Conservation (phyloP, 2,888 invertebrate species). For the Deilephila porcellus region DNA sequence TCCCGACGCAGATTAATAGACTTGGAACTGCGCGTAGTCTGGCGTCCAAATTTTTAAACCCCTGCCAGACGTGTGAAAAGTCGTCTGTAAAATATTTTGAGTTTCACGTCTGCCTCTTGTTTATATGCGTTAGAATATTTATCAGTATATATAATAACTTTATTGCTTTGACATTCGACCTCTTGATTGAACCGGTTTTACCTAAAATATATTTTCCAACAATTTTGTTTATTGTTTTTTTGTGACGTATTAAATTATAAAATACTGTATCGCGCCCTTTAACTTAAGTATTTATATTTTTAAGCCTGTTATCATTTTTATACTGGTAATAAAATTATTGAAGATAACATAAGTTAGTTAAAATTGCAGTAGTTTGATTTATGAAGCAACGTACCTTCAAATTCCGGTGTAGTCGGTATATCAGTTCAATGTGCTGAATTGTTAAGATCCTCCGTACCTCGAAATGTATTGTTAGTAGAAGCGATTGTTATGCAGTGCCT, state of each 20-base stretch:
- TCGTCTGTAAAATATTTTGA: neutral
- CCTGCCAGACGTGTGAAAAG: neutral
- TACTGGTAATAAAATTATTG: too few species aligned
- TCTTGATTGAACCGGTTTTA: neutral
- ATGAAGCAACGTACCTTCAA: too few species aligned
- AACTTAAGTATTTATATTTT: too few species aligned
- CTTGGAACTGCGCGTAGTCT: constrained; percentile 6
- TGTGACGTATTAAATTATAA: neutral
- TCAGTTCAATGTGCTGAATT: constrained; percentile 1
- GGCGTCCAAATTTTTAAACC: constrained; percentile 14
- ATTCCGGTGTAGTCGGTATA: constrained; percentile 1
- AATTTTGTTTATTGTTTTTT: neutral
- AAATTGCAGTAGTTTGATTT: too few species aligned
- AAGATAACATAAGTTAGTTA: too few species aligned
- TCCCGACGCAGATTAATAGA: constrained; percentile 10
- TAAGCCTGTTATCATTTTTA: too few species aligned
- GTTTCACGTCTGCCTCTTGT: neutral
- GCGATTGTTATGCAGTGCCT: neutral
- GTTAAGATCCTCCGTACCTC: neutral
- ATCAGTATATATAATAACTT: neutral
- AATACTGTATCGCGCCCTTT: too few species aligned
- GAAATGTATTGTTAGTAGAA: neutral
- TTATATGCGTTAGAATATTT: neutral
- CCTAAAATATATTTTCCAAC: neutral
- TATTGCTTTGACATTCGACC: constrained; percentile 1